Conservation (phyloP, 2,797 vertebrate genomes). For the Chlorospingus semifuscus region DNA sequence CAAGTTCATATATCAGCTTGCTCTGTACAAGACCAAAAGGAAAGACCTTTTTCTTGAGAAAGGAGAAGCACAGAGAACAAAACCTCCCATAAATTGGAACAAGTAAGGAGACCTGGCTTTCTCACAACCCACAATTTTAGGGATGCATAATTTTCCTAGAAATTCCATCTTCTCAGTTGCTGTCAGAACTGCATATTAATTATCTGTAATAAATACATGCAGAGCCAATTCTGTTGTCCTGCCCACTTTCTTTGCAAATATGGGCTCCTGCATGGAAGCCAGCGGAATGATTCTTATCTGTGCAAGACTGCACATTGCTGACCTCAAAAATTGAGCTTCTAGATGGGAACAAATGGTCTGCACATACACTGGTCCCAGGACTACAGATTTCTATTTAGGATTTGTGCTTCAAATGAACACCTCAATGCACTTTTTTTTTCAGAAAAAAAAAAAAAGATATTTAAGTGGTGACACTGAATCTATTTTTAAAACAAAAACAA, state of each 20-base stretch:
- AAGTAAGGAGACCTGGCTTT: not conserved
- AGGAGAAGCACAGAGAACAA: not conserved
- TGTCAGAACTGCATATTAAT: not conserved
- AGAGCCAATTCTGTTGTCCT: not conserved
- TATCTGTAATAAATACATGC: not conserved
- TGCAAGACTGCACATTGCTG: not conserved
- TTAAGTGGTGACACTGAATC: not conserved
- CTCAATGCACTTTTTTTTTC: not conserved
- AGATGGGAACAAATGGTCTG: not conserved
- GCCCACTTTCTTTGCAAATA: not conserved
- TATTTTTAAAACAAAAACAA: not conserved
- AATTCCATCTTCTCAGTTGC: not conserved
- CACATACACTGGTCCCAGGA: not conserved
- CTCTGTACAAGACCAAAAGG: not conserved
- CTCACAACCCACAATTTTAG: not conserved
- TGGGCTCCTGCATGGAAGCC: not conserved
- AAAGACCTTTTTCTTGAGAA: not conserved
- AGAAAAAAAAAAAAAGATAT: not conserved
- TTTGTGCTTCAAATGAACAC: not conserved
- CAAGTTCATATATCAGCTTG: not conserved
- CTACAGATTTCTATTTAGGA: not conserved
- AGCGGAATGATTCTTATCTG: not conserved
- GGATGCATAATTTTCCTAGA: not conserved
- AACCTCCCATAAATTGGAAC: not conserved
- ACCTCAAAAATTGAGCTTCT: not conserved